Evolutionary conservation across 92 coral and sea anemone species (phyloP), one percentile per base, ranked within the genome.

Genomic region (Zoanthus solanderi): DNA sequence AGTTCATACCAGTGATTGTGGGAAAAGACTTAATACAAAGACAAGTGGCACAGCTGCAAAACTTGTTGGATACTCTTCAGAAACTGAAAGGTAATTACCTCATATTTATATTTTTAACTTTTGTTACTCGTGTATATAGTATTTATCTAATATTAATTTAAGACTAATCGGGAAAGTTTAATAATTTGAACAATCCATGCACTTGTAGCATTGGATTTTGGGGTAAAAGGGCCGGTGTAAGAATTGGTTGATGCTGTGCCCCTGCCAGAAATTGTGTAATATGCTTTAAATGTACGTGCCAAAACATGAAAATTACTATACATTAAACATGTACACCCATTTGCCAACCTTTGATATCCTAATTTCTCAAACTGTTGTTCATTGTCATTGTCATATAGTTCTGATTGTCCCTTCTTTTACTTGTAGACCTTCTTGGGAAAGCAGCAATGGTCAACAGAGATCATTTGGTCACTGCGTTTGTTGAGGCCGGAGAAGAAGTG

Each of bases 41-140:
- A 65, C 65, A 76, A 48, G 80, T 76, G 45, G 67, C 78, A 69
- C 79, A 88, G 81, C 81, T 88, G 61, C 47, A 79, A 50, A 76
- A 77, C 52, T 68, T 71, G 60, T 61, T 88, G 67, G 72, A 54
- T 46, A 78, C 82, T 76, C 79, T 80, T 74, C 69, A 80, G 54
- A 79, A 61, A 69, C 75, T 88, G 75, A 71, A 71, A 82, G 87
- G 90, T 88, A 88, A 45, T 72, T 72, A 72, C 52, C 76, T 23
- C 50, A 72, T 72, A 37, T 72, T 72, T 72, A 72, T 72, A 72
- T 12, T 72, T 72, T 37, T 72, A 18, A 37, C 76, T 72, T 37
- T 72, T 72, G 29, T 72, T 72, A 72, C 53, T 72, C 76, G 37
- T 72, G 76, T 72, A 72, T 72, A 52, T 72, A 37, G 76, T 72